Percentiles rank a stretch among this genome's conserved stretches.
Evolutionary conservation across 2,888 invertebrate species (phyloP).

Genomic region (Ramazzottius varieornatus): DNA sequence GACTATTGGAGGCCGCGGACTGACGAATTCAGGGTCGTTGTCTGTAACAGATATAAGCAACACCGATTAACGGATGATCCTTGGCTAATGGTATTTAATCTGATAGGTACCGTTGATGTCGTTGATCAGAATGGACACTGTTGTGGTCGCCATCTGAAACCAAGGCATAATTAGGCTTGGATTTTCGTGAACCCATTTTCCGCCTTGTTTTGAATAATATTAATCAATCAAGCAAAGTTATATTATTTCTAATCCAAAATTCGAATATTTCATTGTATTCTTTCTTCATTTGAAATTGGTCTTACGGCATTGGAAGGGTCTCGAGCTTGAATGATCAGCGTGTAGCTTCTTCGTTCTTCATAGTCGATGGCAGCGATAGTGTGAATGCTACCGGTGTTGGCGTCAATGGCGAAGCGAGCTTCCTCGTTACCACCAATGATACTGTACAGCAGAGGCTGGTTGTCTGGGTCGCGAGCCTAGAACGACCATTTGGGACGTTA

Average conservation of each 20-base stretch:
- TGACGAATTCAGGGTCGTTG: neutral
- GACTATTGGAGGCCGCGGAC: neutral
- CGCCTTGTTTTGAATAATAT: too few species aligned
- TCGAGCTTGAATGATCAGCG: neutral
- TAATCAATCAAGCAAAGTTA: too few species aligned
- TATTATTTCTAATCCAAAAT: too few species aligned
- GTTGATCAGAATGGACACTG: slow-evolving; percentile 3
- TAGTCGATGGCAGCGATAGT: neutral
- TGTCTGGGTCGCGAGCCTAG: neutral
- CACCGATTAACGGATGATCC: too few species aligned
- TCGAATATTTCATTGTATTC: too few species aligned
- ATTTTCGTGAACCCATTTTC: too few species aligned
- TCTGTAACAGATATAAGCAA: too few species aligned
- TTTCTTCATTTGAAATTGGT: too few species aligned
- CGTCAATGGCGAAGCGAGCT: neutral
- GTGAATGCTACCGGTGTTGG: neutral
- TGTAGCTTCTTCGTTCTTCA: neutral
- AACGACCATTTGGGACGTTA: neutral
- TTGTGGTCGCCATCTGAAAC: neutral
- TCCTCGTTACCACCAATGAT: neutral
- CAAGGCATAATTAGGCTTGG: too few species aligned
- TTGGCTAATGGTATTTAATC: too few species aligned
- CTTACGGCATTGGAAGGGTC: neutral
- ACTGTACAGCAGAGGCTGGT: neutral
- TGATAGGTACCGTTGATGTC: slow-evolving; percentile 3